Base-by-base conservation (phyloP, 2,888 invertebrate genomes). In the Pogonocherus hispidulus region DNA sequence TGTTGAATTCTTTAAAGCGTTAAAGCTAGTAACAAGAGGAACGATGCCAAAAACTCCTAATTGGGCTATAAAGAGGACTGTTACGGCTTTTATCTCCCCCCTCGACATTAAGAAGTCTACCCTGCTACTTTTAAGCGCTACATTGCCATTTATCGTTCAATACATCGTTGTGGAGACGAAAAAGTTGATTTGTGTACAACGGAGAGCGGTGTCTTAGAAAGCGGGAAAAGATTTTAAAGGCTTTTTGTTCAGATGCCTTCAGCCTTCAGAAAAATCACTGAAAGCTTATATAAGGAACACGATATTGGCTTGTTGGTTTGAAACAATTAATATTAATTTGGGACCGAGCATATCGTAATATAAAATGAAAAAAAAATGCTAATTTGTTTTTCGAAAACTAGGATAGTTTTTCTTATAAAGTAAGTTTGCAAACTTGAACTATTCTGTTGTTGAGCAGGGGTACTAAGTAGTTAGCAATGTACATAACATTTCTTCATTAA, bases 51-150 rank as follows among this genome's bases (percentile, higher is more conserved):
- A 55, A 59, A 59, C 59, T 59, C 32, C 47, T 59, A 59, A 59
- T 59, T 59, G 47, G 23, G 47, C 59, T 32, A 59, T 59, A 59
- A 59, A 59, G 59, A 47, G 35, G 47, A 59, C 47, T 59, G 47
- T 59, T 32, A 59, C n/a, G 47, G 32, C 59, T 59, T 59, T 59
- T 59, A 49, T 59, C 47, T 59, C 44, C 47, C 59, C 44, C 41
- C 44, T 27, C 8, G 20, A 16, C 22, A 41, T 44, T 47, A 47
- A 37, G 27, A 49, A 59, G 47, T 47, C 47, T 14, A 27, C 59
- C 59, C 47, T 59, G 44, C 44, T 23, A 57, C 47, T 46, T 49
- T 47, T 32, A 18, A 59, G 59, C 32, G 47, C 19, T 16, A 59
- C 59, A 59, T 32, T 47, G 59, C 19, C 18, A 49, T 59, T 59